phyloP scores from a whole-genome alignment of 2,888 invertebrate species.

The Celastrina argiolus region DNA sequence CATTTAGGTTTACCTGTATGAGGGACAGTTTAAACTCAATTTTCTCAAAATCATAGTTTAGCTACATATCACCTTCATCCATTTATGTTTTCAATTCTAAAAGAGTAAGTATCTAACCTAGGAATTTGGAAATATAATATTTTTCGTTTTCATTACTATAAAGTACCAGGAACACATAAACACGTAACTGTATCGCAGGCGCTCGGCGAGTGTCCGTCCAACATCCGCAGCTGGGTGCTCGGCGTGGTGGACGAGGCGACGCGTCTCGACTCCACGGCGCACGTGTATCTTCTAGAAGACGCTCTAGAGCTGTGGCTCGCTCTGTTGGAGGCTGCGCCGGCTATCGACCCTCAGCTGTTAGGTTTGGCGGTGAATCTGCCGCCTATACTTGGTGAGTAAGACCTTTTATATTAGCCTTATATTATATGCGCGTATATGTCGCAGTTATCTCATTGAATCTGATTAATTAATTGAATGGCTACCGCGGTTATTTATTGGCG shows the following conservation, averaged over 20 bases:
- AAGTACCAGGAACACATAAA: neutral
- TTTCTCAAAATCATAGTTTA: too few species aligned
- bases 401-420: too few species aligned
- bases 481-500: too few species aligned
- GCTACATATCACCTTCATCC: too few species aligned
- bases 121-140: too few species aligned
- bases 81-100: too few species aligned
- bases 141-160: neutral
- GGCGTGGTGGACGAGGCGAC: constrained; percentile 78
- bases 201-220: constrained; percentile 77
- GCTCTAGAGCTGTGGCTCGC: constrained; percentile 94
- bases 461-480: too few species aligned
- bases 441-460: too few species aligned
- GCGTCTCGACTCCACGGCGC: constrained; percentile 85
- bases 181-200: constrained; percentile 49
- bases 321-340: constrained; percentile 84
- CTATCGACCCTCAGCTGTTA: constrained; percentile 80
- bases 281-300: constrained; percentile 95
- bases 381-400: constrained; percentile 63
- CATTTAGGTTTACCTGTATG: too few species aligned
- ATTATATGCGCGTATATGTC: too few species aligned
- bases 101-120: too few species aligned
- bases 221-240: constrained; percentile 80
- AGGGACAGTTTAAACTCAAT: too few species aligned
- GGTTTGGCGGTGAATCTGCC: constrained; percentile 86